phyloP scores from a whole-genome alignment of 64 coral and sea anemone genomes.

The Pocillopora verrucosa region DNA sequence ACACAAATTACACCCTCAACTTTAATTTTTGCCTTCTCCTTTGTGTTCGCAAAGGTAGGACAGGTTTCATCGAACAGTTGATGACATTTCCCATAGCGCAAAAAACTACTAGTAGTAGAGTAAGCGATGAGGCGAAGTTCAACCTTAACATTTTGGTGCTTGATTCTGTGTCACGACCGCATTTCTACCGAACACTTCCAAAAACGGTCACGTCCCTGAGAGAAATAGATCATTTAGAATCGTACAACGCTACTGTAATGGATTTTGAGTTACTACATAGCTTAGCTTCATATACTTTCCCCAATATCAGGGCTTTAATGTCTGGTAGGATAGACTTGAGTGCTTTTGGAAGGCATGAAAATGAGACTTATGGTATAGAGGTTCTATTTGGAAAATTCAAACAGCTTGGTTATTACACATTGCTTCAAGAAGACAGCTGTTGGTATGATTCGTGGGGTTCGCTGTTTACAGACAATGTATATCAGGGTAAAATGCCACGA shows the following conservation, averaged over 20 bases:
- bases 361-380: conserved; percentile 48
- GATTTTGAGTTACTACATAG: conserved; percentile 78
- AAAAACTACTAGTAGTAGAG: neutral
- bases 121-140: conserved; percentile 10
- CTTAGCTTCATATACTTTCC: conserved; percentile 53
- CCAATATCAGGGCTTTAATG: conserved; percentile 56
- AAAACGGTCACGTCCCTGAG: conserved; percentile 50
- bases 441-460: conserved; percentile 79
- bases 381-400: conserved; percentile 59
- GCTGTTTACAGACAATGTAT: conserved; percentile 36
- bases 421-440: conserved; percentile 77
- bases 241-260: conserved; percentile 42
- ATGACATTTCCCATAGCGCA: conserved; percentile 16
- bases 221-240: conserved; percentile 17
- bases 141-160: conserved; percentile 75
- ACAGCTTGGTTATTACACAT: conserved; percentile 52
- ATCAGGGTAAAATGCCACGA: conserved; percentile 44
- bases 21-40: conserved; percentile 56
- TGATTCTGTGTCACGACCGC: conserved; percentile 67
- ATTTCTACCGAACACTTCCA: conserved; percentile 66
- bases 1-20: neutral
- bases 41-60: conserved; percentile 6
- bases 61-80: conserved; percentile 41
- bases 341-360: conserved; percentile 4
- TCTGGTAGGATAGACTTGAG: conserved; percentile 36